Conservation (phyloP, 2,797 vertebrate genomes). For the Jordanella pulchra region DNA sequence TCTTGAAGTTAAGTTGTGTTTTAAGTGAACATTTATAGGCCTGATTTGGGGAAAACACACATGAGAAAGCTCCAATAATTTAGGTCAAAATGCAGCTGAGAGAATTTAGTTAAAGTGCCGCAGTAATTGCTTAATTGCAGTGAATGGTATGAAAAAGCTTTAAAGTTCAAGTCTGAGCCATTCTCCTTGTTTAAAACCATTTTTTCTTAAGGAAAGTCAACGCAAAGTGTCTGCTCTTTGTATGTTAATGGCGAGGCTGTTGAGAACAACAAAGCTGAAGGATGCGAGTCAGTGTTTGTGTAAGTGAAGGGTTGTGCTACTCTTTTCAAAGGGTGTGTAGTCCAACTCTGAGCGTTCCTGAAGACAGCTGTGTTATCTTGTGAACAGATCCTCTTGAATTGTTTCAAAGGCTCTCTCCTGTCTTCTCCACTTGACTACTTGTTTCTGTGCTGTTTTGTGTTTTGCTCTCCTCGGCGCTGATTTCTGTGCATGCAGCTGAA, state of each 20-base stretch:
- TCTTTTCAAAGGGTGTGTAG: background rate
- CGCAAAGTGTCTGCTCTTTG: background rate
- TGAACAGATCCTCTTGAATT: slow-evolving; percentile 2
- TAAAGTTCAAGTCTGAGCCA: background rate
- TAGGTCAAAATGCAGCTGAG: background rate
- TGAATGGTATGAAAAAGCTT: background rate
- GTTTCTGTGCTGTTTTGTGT: slow-evolving; percentile 8
- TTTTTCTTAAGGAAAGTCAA: slow-evolving; percentile 6
- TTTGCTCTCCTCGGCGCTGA: slow-evolving; percentile 9
- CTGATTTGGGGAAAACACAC: fast-evolving
- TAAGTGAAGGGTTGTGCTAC: background rate
- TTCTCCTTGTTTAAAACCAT: background rate
- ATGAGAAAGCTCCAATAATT: background rate
- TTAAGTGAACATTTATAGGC: background rate
- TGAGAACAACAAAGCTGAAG: background rate
- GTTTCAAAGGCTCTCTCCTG: slow-evolving; percentile 4
- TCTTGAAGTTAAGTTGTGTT: background rate
- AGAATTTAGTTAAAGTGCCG: background rate
- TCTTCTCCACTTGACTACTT: slow-evolving; percentile 1
- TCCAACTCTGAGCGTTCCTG: background rate
- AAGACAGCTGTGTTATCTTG: slow-evolving; percentile 3
- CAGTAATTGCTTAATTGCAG: slow-evolving; percentile 1
- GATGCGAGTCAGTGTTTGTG: background rate
- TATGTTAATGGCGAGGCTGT: background rate
- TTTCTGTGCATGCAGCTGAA: slow-evolving; percentile 68